A percentile compares a stretch with the other conserved stretches of the same genome.
Conservation (phyloP, 2,113 vertebrate species). For the Amphiprion percula region DNA sequence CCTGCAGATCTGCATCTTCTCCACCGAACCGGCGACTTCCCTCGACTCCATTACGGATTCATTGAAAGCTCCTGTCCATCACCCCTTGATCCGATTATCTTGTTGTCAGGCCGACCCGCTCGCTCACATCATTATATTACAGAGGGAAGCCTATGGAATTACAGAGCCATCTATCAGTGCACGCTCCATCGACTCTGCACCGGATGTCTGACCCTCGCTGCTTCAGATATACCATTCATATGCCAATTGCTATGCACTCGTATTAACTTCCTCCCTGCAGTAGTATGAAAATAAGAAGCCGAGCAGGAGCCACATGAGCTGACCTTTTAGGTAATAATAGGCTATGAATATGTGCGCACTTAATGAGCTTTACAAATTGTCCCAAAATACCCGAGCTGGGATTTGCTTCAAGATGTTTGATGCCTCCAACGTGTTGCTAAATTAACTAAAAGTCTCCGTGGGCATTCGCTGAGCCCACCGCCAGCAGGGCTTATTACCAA, state of each 20-base stretch:
- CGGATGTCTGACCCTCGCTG: constrained; percentile 40
- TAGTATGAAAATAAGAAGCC: constrained; percentile 18
- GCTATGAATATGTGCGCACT: constrained; percentile 34
- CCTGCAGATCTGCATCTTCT: constrained; percentile 42
- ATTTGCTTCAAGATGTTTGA: constrained; percentile 36
- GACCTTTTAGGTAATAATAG: constrained; percentile 62
- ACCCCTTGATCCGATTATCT: constrained; percentile 66
- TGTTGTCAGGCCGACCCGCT: constrained; percentile 73
- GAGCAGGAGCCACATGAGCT: constrained; percentile 30
- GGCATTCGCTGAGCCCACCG: constrained; percentile 17
- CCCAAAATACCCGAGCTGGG: constrained; percentile 32
- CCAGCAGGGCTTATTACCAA: constrained; percentile 1
- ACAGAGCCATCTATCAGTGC: constrained; percentile 56
- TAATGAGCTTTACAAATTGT: constrained; percentile 62
- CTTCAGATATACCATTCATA: not conserved
- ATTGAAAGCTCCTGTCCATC: constrained; percentile 67
- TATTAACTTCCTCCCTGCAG: not conserved
- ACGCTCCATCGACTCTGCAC: constrained; percentile 25
- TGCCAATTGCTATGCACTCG: constrained; percentile 24
- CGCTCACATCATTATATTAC: constrained; percentile 74
- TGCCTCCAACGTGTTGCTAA: constrained; percentile 37
- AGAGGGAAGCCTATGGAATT: constrained; percentile 66
- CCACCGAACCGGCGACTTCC: constrained; percentile 35
- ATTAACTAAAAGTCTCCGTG: constrained; percentile 42
- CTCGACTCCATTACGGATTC: constrained; percentile 64